Conservation (phyloP, 2,113 vertebrate species). For the Mola mola region DNA sequence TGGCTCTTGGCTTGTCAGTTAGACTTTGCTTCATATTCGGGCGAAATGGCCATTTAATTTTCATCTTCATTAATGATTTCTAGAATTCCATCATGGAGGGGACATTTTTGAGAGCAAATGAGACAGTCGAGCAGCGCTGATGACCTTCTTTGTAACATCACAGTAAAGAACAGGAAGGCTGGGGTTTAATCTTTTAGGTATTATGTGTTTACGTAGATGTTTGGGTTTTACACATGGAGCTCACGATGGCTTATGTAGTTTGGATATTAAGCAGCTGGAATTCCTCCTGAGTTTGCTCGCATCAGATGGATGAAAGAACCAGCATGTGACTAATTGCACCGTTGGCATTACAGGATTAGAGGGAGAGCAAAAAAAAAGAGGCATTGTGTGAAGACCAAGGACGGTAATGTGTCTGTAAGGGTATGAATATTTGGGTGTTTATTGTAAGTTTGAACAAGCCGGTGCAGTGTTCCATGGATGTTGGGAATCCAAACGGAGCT, state of each 20-base stretch:
- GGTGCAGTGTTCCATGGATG: slow-evolving; percentile 4
- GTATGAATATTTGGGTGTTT: slow-evolving; percentile 44
- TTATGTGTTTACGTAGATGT: slow-evolving; percentile 26
- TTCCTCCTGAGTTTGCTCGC: slow-evolving; percentile 42
- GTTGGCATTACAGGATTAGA: slow-evolving; percentile 67
- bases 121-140: background rate
- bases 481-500: slow-evolving; percentile 7
- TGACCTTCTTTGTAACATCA: slow-evolving; percentile 7
- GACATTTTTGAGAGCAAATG: slow-evolving; percentile 14
- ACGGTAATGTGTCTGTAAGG: slow-evolving; percentile 21
- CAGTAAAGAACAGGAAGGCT: slow-evolving; percentile 2
- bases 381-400: slow-evolving; percentile 31
- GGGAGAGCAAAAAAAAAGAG: slow-evolving; percentile 17
- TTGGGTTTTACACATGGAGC: slow-evolving; percentile 27
- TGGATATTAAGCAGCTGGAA: slow-evolving; percentile 45
- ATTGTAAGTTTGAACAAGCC: slow-evolving; percentile 24
- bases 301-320: slow-evolving; percentile 65
- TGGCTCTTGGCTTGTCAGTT: slow-evolving; percentile 12
- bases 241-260: slow-evolving; percentile 21
- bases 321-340: slow-evolving; percentile 68
- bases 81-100: slow-evolving; percentile 22
- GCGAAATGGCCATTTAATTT: slow-evolving; percentile 40
- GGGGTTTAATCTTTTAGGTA: slow-evolving; percentile 13
- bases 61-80: slow-evolving; percentile 25
- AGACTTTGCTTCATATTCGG: slow-evolving; percentile 19